Percentiles rank a stretch among this genome's conserved stretches.
Evolutionary conservation across 2,113 vertebrate species (phyloP).

Genomic region (zebrafish (Danio rerio)): DNA sequence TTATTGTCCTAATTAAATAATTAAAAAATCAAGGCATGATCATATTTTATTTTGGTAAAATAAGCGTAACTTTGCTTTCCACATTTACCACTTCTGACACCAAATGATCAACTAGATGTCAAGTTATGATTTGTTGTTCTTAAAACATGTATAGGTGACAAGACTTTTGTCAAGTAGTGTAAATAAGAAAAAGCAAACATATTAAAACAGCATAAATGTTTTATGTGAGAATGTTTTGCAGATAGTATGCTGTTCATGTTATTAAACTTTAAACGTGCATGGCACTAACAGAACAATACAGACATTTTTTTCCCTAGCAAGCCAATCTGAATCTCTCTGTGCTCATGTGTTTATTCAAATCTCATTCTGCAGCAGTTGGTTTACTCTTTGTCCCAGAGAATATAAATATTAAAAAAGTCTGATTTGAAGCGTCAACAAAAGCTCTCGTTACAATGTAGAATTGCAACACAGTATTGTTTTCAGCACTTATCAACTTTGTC

Average conservation of each 20-base stretch:
- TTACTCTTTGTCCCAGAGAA: slow-evolving; percentile 3
- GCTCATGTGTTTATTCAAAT: slow-evolving; percentile 26
- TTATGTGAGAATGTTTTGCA: not conserved
- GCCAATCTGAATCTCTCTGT: slow-evolving; percentile 1
- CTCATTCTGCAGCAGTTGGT: not conserved
- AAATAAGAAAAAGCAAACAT: not conserved
- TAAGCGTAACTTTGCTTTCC: too few species aligned
- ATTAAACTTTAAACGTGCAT: not conserved
- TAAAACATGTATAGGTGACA: too few species aligned
- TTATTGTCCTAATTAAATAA: too few species aligned
- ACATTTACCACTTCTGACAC: too few species aligned
- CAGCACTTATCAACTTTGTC: not conserved
- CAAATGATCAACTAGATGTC: too few species aligned
- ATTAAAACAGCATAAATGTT: not conserved
- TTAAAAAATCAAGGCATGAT: too few species aligned
- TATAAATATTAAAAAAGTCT: slow-evolving; percentile 14
- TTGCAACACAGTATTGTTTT: not conserved
- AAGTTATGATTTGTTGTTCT: too few species aligned
- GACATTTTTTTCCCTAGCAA: not conserved
- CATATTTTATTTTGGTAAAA: too few species aligned
- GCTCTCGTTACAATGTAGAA: not conserved
- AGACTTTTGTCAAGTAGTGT: too few species aligned
- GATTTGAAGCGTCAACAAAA: slow-evolving; percentile 10
- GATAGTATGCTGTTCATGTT: not conserved
- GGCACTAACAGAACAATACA: not conserved